Base-by-base conservation (phyloP, 2,113 vertebrate species). In the Scortum barcoo region DNA sequence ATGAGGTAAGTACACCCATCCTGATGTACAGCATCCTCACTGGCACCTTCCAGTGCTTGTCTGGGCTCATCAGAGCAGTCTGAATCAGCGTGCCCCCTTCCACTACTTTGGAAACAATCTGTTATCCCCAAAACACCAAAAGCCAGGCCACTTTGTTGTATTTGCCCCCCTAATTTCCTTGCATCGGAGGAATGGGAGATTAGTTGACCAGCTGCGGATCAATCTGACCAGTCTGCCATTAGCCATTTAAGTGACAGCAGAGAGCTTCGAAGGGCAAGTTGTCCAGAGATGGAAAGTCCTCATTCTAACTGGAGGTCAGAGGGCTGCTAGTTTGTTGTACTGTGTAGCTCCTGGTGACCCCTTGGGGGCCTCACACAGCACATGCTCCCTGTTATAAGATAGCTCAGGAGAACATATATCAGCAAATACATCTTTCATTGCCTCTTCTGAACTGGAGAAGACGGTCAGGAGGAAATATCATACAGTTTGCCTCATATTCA, bases 91-190 rank as follows among this genome's bases (percentile, higher is more conserved):
- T 70, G 51, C 83, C 89, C 88, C 79, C 84, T 87, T 89, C 78
- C 76, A 60, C 88, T 86, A 72, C 89, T 90, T 93, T 92, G 77
- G 90, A 88, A 92, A 92, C 89, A 90, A 93, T 92, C 92, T 90
- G 92, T 93, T 93, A 89, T 92, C 88, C 90, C 78, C 89, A 53
- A 88, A 93, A 91, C 88, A 81, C 88, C 76, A 69, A 79, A 78
- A 91, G 78, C 75, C 53, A 2, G 67, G 72, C 88, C 87, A 93
- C 88, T 90, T 87, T 91, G 86, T 81, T 84, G 84, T 85, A 88
- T 91, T 88, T 91, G 89, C 60, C 80, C 87, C 75, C 84, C 61
- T 91, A 92, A 95, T 94, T 90, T 93, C 80, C 76, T 88, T 76
- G 80, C 81, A 89, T 76, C 70, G 2, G 62, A 82, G 83, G 81